These are phyloP conservation scores for Toxotes lorentzi DNA, from an alignment of 2,797 vertebrate species.

Conservation along the genomic window DNA sequence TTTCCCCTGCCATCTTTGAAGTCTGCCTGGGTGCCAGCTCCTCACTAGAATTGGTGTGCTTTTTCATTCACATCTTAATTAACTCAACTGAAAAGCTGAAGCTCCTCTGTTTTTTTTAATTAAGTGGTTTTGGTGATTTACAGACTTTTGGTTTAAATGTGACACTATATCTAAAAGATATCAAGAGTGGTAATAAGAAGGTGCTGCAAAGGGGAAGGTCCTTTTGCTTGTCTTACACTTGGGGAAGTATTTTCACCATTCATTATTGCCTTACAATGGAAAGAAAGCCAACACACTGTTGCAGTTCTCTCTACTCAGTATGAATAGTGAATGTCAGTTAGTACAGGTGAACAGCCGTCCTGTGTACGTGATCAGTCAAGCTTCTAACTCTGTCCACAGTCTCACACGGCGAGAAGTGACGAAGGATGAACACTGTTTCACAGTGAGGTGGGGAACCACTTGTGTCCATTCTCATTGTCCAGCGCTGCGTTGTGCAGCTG, in stretches of 20 bases:
- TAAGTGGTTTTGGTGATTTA: too few species aligned
- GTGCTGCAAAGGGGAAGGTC: not conserved
- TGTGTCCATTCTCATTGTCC: slow-evolving; percentile 55
- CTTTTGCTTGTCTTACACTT: not conserved
- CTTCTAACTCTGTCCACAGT: slow-evolving; percentile 22
- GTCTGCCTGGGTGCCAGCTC: not conserved
- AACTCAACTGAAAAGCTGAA: too few species aligned
- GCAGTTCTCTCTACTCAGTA: not conserved
- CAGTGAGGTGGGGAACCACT: slow-evolving; percentile 50
- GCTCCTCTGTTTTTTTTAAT: too few species aligned
- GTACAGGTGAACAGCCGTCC: slow-evolving; percentile 46
- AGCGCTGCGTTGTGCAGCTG: slow-evolving; percentile 36
- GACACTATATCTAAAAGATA: too few species aligned
- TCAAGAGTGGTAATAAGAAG: too few species aligned
- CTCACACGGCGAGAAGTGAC: slow-evolving; percentile 16
- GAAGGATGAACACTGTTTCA: slow-evolving; percentile 42
- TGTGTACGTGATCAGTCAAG: slow-evolving; percentile 1
- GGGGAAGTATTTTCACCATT: not conserved
- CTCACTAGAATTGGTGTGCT: not conserved
- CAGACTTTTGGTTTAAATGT: too few species aligned
- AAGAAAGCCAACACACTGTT: not conserved
- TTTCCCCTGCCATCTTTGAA: not conserved
- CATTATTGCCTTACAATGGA: not conserved
- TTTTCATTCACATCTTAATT: not conserved
- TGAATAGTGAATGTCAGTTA: slow-evolving; percentile 12